Evolutionary conservation across 2,113 vertebrate species (phyloP), one percentile per base, ranked within the genome.

Genomic region (Climacteris rufus): DNA sequence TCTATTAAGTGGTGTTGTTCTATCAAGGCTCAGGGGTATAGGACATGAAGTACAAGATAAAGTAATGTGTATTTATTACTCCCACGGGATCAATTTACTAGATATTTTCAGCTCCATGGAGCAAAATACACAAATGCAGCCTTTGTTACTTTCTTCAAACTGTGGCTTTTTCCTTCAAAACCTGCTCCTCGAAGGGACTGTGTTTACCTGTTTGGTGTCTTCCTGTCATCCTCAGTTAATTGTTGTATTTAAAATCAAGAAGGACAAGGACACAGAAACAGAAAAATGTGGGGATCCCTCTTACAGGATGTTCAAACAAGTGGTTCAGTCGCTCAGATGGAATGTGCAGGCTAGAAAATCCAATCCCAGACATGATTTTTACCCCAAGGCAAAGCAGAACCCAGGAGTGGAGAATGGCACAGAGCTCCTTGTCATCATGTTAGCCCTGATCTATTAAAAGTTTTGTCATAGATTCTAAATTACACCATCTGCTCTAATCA

Each of bases 1-100:
- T 98, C 98, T 98, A 98, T 98, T 99, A 98, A 99, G 98, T 98
- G 98, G 97, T 98, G 98, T 97, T 98, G 98, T 98, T 98, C 97
- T 98, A 98, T 98, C 96, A 96, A 97, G 98, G 97, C 98, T 98
- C 98, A 98, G 98, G 98, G 98, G 98, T 98, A 98, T 98, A 98
- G 98, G 97, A 98, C 98, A 98, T 94, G 98, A 97, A 98, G 98
- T 98, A 98, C 98, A 98, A 98, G 98, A 99, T 98, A 98, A 98
- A 98, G 97, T 98, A 97, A 98, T 98, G 98, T 98, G 98, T 97
- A 98, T 98, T 98, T 98, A 98, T 98, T 98, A 98, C 98, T 98
- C 98, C 98, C 98, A 97, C 82, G 97, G 98, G 98, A 98, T 98
- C 98, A 98, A 98, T 98, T 98, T 98, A 97, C 98, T 93, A 96